Evolutionary conservation across 2,888 invertebrate genomes (phyloP), one percentile per base, ranked within the genome.

Genomic region (Oeneis ivallda): DNA sequence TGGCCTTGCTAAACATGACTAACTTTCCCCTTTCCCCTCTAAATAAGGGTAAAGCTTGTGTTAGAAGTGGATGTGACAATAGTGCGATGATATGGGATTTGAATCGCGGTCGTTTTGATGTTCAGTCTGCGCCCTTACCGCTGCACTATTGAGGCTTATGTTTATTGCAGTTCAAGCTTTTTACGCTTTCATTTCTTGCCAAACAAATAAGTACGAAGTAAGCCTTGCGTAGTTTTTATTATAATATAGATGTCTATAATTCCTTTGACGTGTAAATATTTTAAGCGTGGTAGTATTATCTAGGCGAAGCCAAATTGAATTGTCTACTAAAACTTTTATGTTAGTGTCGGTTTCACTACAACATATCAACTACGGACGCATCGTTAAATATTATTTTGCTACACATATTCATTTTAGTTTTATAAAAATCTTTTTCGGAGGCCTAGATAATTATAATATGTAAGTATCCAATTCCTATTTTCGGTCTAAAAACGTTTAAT

Each of bases 281-380:
- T 64, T 63, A 65, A 71, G 67, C 52, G 64, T 74, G 71, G 74
- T 75, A 70, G 75, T 72, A 66, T 72, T 72, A 76, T 73, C 68
- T 83, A 84, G 86, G 84, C 83, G 72, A 84, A 81, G 85, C 84
- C 84, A 84, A 85, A 64, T 59, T 57, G 49, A 62, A 64, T 39
- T 67, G 19, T 41, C 45, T 65, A 62, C 59, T 65, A 62, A 53
- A 56, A 60, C 53, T 65, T 57, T 59, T 47, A 58, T 37, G 57
- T 62, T 32, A 56, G 34, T 37, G 56, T 52, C 62, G 37, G 62
- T 68, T 65, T 59, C 62, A 65, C 62, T 62, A 62, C n/a, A n/a
- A 17, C 59, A 11, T 65, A 52, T 49, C 17, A 50, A 62, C 8
- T 54, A 26, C 17, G 2, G 9, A 0, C 2, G 7, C 54, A 9